Conservation (phyloP, 2,888 invertebrate genomes). For the Polyommatus iphigenia region DNA sequence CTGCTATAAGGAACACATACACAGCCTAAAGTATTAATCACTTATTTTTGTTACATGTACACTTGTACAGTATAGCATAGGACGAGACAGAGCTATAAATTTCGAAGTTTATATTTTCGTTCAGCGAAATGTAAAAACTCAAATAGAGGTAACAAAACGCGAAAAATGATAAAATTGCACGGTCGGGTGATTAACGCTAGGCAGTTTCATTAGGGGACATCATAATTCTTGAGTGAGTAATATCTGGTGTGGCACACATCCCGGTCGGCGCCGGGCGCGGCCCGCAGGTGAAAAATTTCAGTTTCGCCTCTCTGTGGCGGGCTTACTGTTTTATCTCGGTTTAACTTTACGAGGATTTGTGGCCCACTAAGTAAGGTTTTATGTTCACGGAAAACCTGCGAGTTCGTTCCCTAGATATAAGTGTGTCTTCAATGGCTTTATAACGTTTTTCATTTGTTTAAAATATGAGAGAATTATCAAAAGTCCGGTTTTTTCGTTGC, state of each 20-base stretch:
- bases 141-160: conserved; percentile 37
- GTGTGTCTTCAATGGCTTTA: conserved; percentile 57
- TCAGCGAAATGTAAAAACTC: conserved; percentile 38
- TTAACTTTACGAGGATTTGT: conserved; percentile 79
- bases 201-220: conserved; percentile 68
- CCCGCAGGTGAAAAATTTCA: conserved; percentile 77
- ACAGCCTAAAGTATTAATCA: no score
- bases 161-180: conserved; percentile 44
- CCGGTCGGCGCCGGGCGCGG: conserved; percentile 44
- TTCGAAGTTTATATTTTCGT: neutral
- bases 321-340: conserved; percentile 79
- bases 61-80: neutral
- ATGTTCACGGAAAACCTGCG: conserved; percentile 72
- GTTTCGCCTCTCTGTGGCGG: conserved; percentile 67
- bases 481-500: neutral
- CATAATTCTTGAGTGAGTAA: conserved; percentile 74
- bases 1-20: no score
- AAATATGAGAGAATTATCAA: neutral
- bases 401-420: conserved; percentile 71
- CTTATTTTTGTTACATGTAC: no score
- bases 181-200: conserved; percentile 53
- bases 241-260: conserved; percentile 66
- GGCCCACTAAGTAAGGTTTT: conserved; percentile 79
- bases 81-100: neutral
- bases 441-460: conserved; percentile 31